Evolutionary conservation across 2,888 invertebrate genomes (phyloP).

Genomic region (Drosophila greeni): DNA sequence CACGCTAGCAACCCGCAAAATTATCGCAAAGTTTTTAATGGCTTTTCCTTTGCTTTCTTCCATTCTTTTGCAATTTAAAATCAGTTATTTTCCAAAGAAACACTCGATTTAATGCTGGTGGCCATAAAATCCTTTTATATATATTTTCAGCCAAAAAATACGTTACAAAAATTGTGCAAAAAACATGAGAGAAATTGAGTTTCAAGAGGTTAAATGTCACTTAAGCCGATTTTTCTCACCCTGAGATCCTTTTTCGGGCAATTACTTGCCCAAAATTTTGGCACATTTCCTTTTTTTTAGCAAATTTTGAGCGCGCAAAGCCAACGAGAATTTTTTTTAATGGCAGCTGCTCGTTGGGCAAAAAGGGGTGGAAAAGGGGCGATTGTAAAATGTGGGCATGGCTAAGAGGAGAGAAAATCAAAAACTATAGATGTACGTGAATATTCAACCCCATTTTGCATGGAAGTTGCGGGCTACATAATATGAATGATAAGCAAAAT

Average conservation of each 20-base stretch:
- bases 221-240: slow-evolving; percentile 59
- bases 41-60: slow-evolving; percentile 11
- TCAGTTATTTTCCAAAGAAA: slow-evolving; percentile 30
- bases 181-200: slow-evolving; percentile 21
- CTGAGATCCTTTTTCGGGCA: slow-evolving; percentile 17
- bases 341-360: slow-evolving; percentile 59
- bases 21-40: slow-evolving; percentile 41
- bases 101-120: slow-evolving; percentile 59
- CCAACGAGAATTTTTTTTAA: slow-evolving; percentile 17
- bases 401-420: slow-evolving; percentile 22
- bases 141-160: slow-evolving; percentile 49
- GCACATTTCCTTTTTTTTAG: slow-evolving; percentile 56
- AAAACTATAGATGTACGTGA: slow-evolving; percentile 13
- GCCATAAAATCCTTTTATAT: slow-evolving; percentile 42
- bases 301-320: slow-evolving; percentile 57
- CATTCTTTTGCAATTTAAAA: slow-evolving; percentile 46
- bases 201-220: slow-evolving; percentile 72
- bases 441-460: slow-evolving; percentile 71
- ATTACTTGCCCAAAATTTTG: slow-evolving; percentile 37
- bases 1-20: slow-evolving; percentile 46
- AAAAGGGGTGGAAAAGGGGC: slow-evolving; percentile 63
- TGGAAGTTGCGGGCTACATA: slow-evolving; percentile 35
- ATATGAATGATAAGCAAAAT: slow-evolving; percentile 57
- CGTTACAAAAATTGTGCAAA: slow-evolving; percentile 54
- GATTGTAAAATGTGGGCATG: slow-evolving; percentile 50